These are phyloP conservation scores for Drosophila parvula DNA, from an alignment of 1,140 invertebrate species.

Conservation along the genomic window DNA sequence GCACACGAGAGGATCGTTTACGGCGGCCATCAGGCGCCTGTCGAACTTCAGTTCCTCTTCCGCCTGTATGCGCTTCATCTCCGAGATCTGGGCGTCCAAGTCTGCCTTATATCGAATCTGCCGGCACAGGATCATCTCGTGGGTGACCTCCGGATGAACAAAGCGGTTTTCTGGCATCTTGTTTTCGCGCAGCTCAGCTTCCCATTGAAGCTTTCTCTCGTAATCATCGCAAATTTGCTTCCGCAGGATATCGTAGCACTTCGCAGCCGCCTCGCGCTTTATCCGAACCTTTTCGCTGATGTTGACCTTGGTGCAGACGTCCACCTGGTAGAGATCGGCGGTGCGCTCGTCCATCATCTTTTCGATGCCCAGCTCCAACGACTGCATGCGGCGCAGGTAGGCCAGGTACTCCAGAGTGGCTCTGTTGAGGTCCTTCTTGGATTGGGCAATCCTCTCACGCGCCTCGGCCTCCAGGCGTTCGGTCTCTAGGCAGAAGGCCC, in stretches of 20 bases:
- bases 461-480: slow-evolving; percentile 58
- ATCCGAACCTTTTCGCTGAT: slow-evolving; percentile 38
- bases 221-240: slow-evolving; percentile 71
- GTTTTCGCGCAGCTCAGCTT: slow-evolving; percentile 60
- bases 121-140: slow-evolving; percentile 38
- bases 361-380: slow-evolving; percentile 63
- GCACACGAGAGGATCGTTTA: slow-evolving; percentile 64
- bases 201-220: slow-evolving; percentile 55
- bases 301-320: slow-evolving; percentile 72
- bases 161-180: slow-evolving; percentile 76
- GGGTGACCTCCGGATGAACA: slow-evolving; percentile 62
- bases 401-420: slow-evolving; percentile 71
- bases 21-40: slow-evolving; percentile 49
- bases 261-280: slow-evolving; percentile 53
- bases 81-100: slow-evolving; percentile 64
- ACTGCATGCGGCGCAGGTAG: slow-evolving; percentile 66
- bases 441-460: slow-evolving; percentile 17
- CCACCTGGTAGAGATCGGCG: slow-evolving; percentile 67
- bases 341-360: slow-evolving; percentile 69
- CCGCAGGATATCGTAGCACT: slow-evolving; percentile 56
- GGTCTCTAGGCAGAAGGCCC: slow-evolving; percentile 55
- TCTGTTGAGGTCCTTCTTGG: slow-evolving; percentile 50
- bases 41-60: slow-evolving; percentile 63
- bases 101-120: slow-evolving; percentile 44
- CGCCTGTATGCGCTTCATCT: slow-evolving; percentile 67